phyloP scores from a whole-genome alignment of 2,113 vertebrate genomes.

The Varanus komodoensis region DNA sequence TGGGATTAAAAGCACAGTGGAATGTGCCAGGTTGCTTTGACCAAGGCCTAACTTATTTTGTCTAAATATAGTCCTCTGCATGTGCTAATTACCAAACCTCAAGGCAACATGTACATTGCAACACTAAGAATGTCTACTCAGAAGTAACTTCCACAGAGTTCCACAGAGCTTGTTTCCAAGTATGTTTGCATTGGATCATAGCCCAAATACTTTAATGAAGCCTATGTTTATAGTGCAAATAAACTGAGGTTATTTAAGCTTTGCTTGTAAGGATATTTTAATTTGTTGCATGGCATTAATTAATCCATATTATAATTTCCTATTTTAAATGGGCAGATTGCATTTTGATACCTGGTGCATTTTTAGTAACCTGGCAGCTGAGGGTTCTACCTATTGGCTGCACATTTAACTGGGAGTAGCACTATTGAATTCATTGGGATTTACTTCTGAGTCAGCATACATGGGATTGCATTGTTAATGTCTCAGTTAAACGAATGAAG shows the following conservation, averaged over 20 bases:
- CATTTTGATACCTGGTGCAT: no score
- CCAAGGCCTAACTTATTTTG: neutral
- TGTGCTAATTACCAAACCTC: neutral
- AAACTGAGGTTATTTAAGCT: neutral
- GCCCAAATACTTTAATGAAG: neutral
- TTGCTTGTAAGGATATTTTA: neutral
- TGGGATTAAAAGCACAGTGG: neutral
- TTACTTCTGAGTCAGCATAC: neutral
- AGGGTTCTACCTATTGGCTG: neutral
- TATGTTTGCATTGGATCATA: neutral
- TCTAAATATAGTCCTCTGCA: neutral
- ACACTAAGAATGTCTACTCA: neutral
- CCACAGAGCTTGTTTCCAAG: neutral
- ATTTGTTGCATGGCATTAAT: neutral
- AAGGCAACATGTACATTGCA: neutral
- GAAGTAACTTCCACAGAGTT: neutral
- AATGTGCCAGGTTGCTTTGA: neutral
- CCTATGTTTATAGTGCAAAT: neutral
- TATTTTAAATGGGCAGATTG: neutral
- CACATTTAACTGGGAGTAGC: neutral
- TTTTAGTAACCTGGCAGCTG: neutral
- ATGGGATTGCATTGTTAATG: neutral
- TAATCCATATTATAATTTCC: neutral
- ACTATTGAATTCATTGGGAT: neutral
- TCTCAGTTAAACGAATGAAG: neutral